Evolutionary conservation across 2,888 invertebrate species (phyloP).

Genomic region (Pachycephus smyrnensis): DNA sequence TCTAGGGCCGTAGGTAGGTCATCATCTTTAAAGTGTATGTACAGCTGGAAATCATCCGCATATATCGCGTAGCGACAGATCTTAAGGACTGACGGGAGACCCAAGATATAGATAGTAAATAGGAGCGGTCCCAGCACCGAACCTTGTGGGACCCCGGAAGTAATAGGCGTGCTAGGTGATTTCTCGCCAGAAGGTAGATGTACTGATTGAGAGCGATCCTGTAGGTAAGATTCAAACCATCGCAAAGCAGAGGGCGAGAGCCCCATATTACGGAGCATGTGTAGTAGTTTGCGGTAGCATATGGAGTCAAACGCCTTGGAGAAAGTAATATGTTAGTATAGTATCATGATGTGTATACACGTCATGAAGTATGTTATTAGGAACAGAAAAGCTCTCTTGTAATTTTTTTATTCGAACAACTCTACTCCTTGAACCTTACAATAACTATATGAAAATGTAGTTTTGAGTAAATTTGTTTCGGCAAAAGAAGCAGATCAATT

Average conservation of each 20-base stretch:
- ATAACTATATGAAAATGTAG: too few relatives aligned
- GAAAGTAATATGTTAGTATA: too few relatives aligned
- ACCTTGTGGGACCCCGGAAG: neutral
- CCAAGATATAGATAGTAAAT: neutral
- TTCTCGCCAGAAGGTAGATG: neutral
- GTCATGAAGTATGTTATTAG: too few relatives aligned
- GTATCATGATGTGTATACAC: too few relatives aligned
- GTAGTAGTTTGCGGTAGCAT: too few relatives aligned
- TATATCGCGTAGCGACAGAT: neutral
- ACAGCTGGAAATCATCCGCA: neutral
- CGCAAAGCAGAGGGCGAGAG: neutral
- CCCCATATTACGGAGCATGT: too few relatives aligned
- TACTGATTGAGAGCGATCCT: neutral
- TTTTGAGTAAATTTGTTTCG: too few relatives aligned
- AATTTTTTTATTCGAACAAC: too few relatives aligned
- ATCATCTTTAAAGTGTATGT: neutral
- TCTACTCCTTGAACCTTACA: too few relatives aligned
- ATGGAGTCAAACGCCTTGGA: too few relatives aligned
- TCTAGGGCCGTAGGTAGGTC: neutral
- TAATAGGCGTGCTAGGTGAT: neutral
- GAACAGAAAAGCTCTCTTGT: too few relatives aligned
- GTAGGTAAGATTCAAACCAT: neutral
- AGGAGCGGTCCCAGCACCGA: constrained; percentile 8
- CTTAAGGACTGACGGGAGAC: neutral
- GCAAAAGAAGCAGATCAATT: too few relatives aligned